These are phyloP conservation scores for Clusia tigrina DNA, from an alignment of 2,888 invertebrate genomes.

Conservation along the genomic window DNA sequence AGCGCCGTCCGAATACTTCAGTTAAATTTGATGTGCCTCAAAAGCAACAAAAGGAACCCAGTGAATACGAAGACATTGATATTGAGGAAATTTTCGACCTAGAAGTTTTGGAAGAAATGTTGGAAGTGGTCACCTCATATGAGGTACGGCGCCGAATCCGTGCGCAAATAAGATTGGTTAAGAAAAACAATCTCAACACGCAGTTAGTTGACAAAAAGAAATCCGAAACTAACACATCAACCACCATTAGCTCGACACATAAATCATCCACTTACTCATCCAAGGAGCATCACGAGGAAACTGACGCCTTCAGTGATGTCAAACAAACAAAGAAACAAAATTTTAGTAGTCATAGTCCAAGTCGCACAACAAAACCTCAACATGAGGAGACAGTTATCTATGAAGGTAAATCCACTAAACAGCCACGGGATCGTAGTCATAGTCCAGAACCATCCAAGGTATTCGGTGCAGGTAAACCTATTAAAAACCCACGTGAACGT, in stretches of 20 bases:
- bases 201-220: conserved; percentile 28
- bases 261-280: conserved; percentile 30
- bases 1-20: conserved; percentile 65
- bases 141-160: conserved; percentile 80
- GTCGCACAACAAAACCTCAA: no score
- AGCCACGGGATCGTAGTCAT: conserved; percentile 29
- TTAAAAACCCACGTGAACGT: not conserved
- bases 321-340: conserved; percentile 14
- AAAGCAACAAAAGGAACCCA: conserved; percentile 67
- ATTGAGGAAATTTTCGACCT: conserved; percentile 79
- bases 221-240: conserved; percentile 11
- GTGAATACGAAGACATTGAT: conserved; percentile 66
- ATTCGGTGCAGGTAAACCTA: no score
- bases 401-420: no score
- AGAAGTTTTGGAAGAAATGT: conserved; percentile 74
- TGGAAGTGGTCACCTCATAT: conserved; percentile 79
- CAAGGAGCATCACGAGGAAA: conserved; percentile 29
- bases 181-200: conserved; percentile 69
- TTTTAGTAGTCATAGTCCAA: conserved; percentile 27
- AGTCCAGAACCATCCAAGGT: not conserved
- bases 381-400: no score
- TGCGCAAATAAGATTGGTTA: conserved; percentile 78
- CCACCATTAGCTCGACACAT: conserved; percentile 32
- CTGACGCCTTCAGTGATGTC: conserved; percentile 30
- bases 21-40: conserved; percentile 77